Base-by-base conservation (phyloP, 1,140 invertebrate genomes). In the Augochlora pura region DNA sequence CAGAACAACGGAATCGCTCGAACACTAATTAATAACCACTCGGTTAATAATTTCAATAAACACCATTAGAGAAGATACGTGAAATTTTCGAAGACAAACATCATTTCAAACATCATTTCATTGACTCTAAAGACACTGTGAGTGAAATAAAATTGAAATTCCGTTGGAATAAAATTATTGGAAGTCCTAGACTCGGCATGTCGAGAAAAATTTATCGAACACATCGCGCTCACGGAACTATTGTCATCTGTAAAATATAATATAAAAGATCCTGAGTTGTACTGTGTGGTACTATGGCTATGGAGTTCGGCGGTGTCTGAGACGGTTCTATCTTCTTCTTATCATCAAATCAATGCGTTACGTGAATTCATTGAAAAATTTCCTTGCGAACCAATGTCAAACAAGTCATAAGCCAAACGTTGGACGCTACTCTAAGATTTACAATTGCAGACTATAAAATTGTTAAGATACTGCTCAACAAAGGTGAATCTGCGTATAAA, bases 161-260 rank as follows among this genome's bases (percentile, higher is more conserved):
- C 27, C 42, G 0, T 64, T 69, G 12, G 72, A 65, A 72, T 32
- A 62, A 49, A 52, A 78, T 64, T 64, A 54, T 57, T 72, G 69
- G 27, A 72, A 63, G 63, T 65, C 27, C 16, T 32, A 46, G 60
- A 64, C 76, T 72, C 46, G 42, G 68, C 52, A 38, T 27, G 39
- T 27, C 32, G 49, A 49, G 68, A 78, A 78, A 78, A 65, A 64
- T 78, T 78, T 78, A 38, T 72, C 76, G 76, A 72, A 49, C 54
- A 80, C 83, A 90, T 88, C 86, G 88, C 86, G 86, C 87, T 87
- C 92, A 92, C 90, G 91, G 91, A 93, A 93, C 92, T 93, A 93
- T 93, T 93, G 92, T 93, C 92, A 91, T 92, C 92, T 93, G 92
- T 93, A 93, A 93, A 93, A 91, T 93, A 93, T 93, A 93, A 92